phyloP scores from a whole-genome alignment of 2,797 vertebrate species.

The Urosaurus nigricauda region DNA sequence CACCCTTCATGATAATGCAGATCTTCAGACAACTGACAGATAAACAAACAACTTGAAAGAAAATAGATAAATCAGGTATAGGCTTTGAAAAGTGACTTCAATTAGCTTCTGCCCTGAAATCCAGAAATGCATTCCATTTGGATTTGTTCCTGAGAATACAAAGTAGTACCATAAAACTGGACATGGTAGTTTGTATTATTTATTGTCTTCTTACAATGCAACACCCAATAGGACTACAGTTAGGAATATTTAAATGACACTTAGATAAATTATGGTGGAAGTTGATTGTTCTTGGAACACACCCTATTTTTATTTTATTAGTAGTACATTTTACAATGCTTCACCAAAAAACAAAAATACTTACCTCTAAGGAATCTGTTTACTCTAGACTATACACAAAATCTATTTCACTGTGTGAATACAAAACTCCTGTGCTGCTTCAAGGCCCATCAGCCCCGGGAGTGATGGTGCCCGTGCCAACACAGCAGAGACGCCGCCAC shows the following conservation, averaged over 20 bases:
- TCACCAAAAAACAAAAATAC: not conserved
- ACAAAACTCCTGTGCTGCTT: not conserved
- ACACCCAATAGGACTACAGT: not conserved
- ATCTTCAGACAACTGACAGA: constrained; percentile 8
- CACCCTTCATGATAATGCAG: not conserved
- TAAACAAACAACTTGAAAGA: not conserved
- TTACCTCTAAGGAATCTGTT: not conserved
- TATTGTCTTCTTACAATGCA: not conserved
- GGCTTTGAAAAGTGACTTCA: constrained; percentile 37
- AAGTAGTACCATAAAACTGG: constrained; percentile 32
- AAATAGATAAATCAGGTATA: constrained; percentile 29
- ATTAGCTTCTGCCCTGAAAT: constrained; percentile 20
- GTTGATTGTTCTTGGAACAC: not conserved
- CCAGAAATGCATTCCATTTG: constrained; percentile 27
- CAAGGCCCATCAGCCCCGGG: no score
- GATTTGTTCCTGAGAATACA: constrained; percentile 19
- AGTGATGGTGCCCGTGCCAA: no score
- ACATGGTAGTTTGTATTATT: constrained; percentile 2
- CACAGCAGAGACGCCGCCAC: no score
- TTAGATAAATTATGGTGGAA: not conserved
- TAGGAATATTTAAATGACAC: not conserved
- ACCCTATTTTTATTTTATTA: constrained; percentile 15
- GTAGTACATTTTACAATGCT: not conserved
- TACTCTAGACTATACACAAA: not conserved
- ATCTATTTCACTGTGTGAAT: not conserved